phyloP scores from a whole-genome alignment of 2,113 vertebrate genomes.

The Gadus chalcogrammus region DNA sequence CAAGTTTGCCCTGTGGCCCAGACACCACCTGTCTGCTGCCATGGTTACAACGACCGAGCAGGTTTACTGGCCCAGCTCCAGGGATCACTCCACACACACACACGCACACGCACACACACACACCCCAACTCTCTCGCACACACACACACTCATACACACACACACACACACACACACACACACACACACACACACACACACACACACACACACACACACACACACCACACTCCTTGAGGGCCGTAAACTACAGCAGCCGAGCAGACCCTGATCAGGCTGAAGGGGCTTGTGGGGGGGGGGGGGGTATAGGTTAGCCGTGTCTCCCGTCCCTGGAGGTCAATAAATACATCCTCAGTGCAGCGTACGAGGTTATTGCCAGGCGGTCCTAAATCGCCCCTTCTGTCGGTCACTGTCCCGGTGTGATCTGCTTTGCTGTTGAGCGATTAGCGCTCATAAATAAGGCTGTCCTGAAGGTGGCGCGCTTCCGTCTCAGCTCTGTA shows the following conservation, averaged over 20 bases:
- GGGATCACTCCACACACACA: slow-evolving; percentile 66
- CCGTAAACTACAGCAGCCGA: slow-evolving; percentile 59
- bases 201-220: slow-evolving; percentile 33
- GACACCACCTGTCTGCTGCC: slow-evolving; percentile 76
- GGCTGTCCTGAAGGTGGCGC: not conserved
- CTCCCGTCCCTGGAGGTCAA: slow-evolving; percentile 47
- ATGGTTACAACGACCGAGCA: slow-evolving; percentile 67
- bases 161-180: too few species aligned
- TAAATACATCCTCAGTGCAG: slow-evolving; percentile 64
- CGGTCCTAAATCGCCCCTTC: slow-evolving; percentile 53
- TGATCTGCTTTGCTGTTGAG: slow-evolving; percentile 40
- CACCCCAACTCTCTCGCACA: too few species aligned
- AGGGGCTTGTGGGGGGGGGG: slow-evolving; percentile 18
- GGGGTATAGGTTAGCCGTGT: slow-evolving; percentile 12
- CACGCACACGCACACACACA: too few species aligned
- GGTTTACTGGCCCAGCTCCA: slow-evolving; percentile 68
- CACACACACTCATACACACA: too few species aligned
- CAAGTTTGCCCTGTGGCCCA: slow-evolving; percentile 72
- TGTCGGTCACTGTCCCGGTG: slow-evolving; percentile 58
- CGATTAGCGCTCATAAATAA: slow-evolving; percentile 55
- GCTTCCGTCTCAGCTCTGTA: slow-evolving; percentile 13
- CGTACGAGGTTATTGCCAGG: slow-evolving; percentile 57
- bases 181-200: slow-evolving; percentile 28
- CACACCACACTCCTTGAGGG: slow-evolving; percentile 53
- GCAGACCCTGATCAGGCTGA: slow-evolving; percentile 47